Conservation (phyloP, 2,113 vertebrate genomes). For the Nothoprocta pentlandii region DNA sequence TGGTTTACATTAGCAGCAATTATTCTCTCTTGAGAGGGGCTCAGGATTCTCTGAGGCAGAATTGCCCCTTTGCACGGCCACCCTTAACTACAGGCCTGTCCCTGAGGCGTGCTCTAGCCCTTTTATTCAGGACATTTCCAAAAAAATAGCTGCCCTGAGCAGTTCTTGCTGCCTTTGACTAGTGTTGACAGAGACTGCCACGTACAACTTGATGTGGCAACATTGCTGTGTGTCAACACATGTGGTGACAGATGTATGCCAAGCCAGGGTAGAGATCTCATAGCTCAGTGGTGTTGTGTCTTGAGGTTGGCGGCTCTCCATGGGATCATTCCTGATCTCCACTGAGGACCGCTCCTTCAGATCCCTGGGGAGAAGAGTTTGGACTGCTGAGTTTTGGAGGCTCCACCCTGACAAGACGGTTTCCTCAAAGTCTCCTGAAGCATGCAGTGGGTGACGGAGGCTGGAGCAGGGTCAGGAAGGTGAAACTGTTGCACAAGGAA, state of each 20-base stretch:
- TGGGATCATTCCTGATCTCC: background rate
- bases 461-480: background rate
- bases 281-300: constrained; percentile 16
- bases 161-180: background rate
- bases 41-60: background rate
- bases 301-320: background rate
- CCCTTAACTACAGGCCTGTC: background rate
- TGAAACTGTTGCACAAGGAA: background rate
- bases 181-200: constrained; percentile 40
- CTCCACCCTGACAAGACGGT: background rate
- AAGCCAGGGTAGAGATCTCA: background rate
- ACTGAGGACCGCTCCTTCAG: background rate
- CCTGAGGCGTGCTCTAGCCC: background rate
- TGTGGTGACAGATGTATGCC: constrained; percentile 52
- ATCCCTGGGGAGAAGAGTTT: background rate
- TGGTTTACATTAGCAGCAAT: background rate
- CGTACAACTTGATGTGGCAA: constrained; percentile 16
- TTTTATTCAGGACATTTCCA: background rate
- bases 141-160: constrained; percentile 39
- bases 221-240: constrained; percentile 49
- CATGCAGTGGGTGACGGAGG: background rate
- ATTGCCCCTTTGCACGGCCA: background rate
- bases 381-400: accelerated
- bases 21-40: background rate
- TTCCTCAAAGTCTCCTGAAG: background rate